Percentiles rank a stretch among this genome's conserved stretches.
These are phyloP conservation scores for Rhagonycha lutea DNA, from an alignment of 2,888 invertebrate species.

Conservation along the genomic window DNA sequence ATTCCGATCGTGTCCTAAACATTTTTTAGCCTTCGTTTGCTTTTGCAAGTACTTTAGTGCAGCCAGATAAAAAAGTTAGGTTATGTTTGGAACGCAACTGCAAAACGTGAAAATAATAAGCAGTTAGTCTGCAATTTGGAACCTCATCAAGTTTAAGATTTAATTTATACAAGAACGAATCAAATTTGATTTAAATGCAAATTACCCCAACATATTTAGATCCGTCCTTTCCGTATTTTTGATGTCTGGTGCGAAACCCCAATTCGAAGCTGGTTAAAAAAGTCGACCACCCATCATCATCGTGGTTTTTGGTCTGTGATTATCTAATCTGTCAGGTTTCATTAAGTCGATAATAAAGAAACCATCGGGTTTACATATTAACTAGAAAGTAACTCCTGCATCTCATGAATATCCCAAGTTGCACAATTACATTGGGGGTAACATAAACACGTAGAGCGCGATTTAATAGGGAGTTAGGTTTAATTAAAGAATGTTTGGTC, in stretches of 20 bases:
- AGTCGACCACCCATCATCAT: not conserved
- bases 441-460: constrained; percentile 37
- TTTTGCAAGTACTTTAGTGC: no score
- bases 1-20: no score
- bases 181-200: not conserved
- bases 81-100: not conserved
- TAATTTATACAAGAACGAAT: not conserved
- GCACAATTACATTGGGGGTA: constrained; percentile 32
- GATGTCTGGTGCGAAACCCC: not conserved
- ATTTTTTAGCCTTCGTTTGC: not conserved
- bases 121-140: not conserved
- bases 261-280: no score
- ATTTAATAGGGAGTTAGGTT: constrained; percentile 41
- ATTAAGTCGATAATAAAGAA: not conserved
- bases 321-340: not conserved
- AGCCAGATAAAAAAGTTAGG: not conserved
- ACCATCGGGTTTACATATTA: not conserved
- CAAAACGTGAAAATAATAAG: not conserved
- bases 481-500: constrained; percentile 43
- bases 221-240: not conserved
- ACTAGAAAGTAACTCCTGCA: constrained; percentile 17
- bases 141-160: not conserved
- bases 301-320: not conserved
- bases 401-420: constrained; percentile 30
- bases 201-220: not conserved